These are phyloP conservation scores for Pandemis heparana DNA, from an alignment of 2,888 invertebrate species.

Conservation along the genomic window DNA sequence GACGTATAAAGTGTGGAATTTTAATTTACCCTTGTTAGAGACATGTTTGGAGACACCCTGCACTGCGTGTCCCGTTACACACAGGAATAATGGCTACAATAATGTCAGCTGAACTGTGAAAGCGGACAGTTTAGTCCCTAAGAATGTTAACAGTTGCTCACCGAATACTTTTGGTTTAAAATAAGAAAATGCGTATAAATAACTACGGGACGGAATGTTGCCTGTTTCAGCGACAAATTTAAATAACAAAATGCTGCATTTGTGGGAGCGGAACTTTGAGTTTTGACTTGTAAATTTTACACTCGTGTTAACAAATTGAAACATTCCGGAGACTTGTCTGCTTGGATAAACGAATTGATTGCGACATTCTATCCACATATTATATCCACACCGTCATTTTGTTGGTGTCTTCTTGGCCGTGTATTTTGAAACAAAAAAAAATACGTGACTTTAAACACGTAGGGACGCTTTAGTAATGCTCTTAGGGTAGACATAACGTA, in stretches of 20 bases:
- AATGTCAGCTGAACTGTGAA: conserved; percentile 46
- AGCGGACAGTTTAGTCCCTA: conserved; percentile 36
- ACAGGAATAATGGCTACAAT: conserved; percentile 52
- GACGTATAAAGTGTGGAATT: conserved; percentile 72
- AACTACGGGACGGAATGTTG: conserved; percentile 17
- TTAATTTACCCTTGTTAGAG: conserved; percentile 79
- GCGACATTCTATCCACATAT: not conserved
- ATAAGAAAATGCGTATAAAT: conserved; percentile 31
- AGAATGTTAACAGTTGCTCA: conserved; percentile 34
- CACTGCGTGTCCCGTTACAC: conserved; percentile 47
- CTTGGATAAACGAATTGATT: not conserved
- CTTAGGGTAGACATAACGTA: no score
- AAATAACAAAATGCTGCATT: conserved; percentile 18
- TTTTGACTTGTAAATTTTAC: conserved; percentile 1
- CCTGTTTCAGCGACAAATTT: conserved; percentile 14
- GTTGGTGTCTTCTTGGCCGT: no score
- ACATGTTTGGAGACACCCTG: conserved; percentile 53
- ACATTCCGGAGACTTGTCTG: not conserved
- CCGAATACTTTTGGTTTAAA: conserved; percentile 32
- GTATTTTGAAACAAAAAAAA: no score
- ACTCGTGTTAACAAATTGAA: not conserved
- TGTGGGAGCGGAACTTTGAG: not conserved
- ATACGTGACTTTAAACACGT: no score
- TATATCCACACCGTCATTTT: no score
- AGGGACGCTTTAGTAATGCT: no score